phyloP scores from a whole-genome alignment of 2,888 invertebrate species.

The Lepeophtheirus nordmannii region DNA sequence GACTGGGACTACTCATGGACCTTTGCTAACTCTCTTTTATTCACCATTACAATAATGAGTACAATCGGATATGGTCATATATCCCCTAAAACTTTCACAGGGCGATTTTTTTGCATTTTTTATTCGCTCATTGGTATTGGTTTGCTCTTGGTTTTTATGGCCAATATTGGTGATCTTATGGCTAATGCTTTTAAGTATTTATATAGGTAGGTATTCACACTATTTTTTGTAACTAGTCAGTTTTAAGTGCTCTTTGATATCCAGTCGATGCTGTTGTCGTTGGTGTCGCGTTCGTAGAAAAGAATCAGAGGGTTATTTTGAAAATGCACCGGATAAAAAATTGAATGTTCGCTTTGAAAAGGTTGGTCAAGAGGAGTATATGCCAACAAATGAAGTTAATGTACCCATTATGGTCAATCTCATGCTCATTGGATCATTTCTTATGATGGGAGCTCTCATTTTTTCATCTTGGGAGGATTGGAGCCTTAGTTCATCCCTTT shows the following conservation, averaged over 20 bases:
- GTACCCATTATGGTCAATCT: slow-evolving; percentile 30
- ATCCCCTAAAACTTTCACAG: slow-evolving; percentile 29
- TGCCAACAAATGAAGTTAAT: slow-evolving; percentile 30
- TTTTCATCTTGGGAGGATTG: slow-evolving; percentile 30
- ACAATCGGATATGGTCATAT: slow-evolving; percentile 32
- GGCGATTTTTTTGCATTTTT: slow-evolving; percentile 28
- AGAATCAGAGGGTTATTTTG: slow-evolving; percentile 27
- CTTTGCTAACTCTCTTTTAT: slow-evolving; percentile 30
- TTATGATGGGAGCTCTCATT: slow-evolving; percentile 29
- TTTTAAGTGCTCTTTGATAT: too few relatives aligned
- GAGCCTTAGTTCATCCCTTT: slow-evolving; percentile 30
- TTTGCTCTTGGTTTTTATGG: slow-evolving; percentile 29
- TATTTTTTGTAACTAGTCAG: neutral
- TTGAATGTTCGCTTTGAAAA: slow-evolving; percentile 28
- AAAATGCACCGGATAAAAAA: neutral
- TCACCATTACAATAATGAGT: slow-evolving; percentile 30
- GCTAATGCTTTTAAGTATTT: slow-evolving; percentile 28
- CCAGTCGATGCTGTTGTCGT: slow-evolving; percentile 30
- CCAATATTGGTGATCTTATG: slow-evolving; percentile 29
- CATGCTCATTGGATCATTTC: slow-evolving; percentile 29
- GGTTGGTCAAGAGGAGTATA: slow-evolving; percentile 30
- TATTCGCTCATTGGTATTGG: slow-evolving; percentile 30
- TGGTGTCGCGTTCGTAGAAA: slow-evolving; percentile 29
- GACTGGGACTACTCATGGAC: slow-evolving; percentile 30
- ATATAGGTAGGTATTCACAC: slow-evolving; percentile 27